Evolutionary conservation across 2,888 invertebrate species (phyloP).

Genomic region (Watsonalla cultraria): DNA sequence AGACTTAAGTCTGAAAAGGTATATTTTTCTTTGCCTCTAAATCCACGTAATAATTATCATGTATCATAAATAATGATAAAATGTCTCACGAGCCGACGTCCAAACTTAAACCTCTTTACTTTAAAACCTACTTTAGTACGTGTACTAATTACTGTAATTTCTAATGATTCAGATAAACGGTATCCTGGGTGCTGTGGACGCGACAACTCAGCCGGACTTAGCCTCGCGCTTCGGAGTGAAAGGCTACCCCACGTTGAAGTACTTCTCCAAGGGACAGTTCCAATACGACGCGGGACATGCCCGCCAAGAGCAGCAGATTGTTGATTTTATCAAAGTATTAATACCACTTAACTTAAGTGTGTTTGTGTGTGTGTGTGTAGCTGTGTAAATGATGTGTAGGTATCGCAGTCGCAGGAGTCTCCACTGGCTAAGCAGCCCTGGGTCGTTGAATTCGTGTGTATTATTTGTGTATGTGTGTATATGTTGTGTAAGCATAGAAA

Average conservation of each 20-base stretch:
- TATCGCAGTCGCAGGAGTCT: too few species aligned
- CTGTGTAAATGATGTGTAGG: too few species aligned
- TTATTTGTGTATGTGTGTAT: too few species aligned
- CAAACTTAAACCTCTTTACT: too few species aligned
- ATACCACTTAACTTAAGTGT: background rate
- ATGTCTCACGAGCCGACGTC: too few species aligned
- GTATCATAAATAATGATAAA: too few species aligned
- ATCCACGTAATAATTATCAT: too few species aligned
- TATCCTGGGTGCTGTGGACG: slow-evolving; percentile 90
- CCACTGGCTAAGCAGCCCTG: too few species aligned
- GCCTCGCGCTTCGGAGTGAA: slow-evolving; percentile 84
- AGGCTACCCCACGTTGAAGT: slow-evolving; percentile 90
- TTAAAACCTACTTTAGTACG: too few species aligned
- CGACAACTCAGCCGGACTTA: slow-evolving; percentile 85
- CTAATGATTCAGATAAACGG: slow-evolving; percentile 80
- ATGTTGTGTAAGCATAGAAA: too few species aligned
- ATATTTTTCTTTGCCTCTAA: slow-evolving; percentile 7
- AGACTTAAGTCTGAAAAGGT: slow-evolving; percentile 84
- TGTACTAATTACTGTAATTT: background rate
- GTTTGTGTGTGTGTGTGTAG: too few species aligned
- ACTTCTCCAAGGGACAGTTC: slow-evolving; percentile 86
- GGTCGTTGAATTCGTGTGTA: too few species aligned
- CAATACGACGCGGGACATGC: slow-evolving; percentile 89
- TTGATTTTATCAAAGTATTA: slow-evolving; percentile 86
- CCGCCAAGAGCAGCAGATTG: slow-evolving; percentile 86